Evolutionary conservation across 2,888 invertebrate genomes (phyloP), one percentile per base, ranked within the genome.

Genomic region (Amphipyra berbera): DNA sequence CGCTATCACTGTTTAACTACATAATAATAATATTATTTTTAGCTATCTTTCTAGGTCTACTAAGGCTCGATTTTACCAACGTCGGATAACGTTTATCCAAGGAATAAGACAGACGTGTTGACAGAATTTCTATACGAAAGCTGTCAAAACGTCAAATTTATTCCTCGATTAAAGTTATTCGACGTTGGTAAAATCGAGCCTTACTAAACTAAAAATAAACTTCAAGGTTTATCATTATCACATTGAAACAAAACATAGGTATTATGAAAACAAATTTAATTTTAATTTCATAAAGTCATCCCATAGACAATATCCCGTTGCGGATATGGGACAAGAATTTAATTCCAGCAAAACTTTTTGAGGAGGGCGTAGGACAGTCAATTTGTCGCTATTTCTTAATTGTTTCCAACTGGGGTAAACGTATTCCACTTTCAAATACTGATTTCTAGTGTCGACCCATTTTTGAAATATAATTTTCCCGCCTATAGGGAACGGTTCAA

Each of bases 381-480:
- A 61, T 52, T 68, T 68, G 0, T 64, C 73, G 0, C 78, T 86
- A 35, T 86, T 71, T 48, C 90, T 83, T 15, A 93, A 56, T 47
- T 93, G 91, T 13, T 79, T 61, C 33, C 70, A 75, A 3, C 84
- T 83, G 40, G 83, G 86, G 68, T 93, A 94, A 9, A 92, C 68
- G 50, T 88, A 92, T 69, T 90, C 83, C 0, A 91, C 76, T 85
- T 90, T 91, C 21, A 92, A 71, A 70, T 83, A 78, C n/a, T 74
- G 64, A 6, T 85, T 30, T 56, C 0, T 79, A n/a, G n/a, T 71
- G 37, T 90, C 85, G 1, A 81, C 73, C 90, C 90, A 93, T 75
- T 88, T 93, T 76, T 93, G 89, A 58, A 93, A 93, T 1, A 93
- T 81, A 1, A 94, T 33, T 81, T 92, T 93, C 1, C 91, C 89